Base-by-base conservation (phyloP, 2,888 invertebrate species). In the Cataglyphis cursor region DNA sequence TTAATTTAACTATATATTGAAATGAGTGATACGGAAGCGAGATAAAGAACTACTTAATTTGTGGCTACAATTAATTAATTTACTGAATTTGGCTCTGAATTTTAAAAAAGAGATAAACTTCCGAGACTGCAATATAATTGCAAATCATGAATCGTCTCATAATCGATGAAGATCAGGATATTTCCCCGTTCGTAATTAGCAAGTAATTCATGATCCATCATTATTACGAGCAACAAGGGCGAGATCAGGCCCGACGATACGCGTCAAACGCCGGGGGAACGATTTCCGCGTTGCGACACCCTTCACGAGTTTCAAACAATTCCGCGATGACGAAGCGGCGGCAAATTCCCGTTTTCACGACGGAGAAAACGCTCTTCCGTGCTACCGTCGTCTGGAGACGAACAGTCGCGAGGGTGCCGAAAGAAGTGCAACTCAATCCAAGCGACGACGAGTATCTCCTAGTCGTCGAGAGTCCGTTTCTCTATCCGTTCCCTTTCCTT, bases 361-460 rank as follows among this genome's bases (percentile, higher is more conserved):
- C 10, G 64, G 38, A 66, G 72, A 66, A 84, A 87, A 85, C 86
- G 81, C 70, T 89, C 84, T 80, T 74, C 54, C 73, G 68, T 18
- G 24, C 62, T 24, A 18, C 28, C 72, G 70, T 74, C 87, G 83
- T 65, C 88, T 68, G 88, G 84, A 86, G 90, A 88, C 88, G 87
- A 89, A 89, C 74, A 85, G 81, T 70, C 85, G 83, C 86, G 86
- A 89, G 90, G 51, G 41, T 28, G 31, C 31, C 44, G 31, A 54
- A 88, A 90, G 87, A 90, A 89, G 87, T 88, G 90, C 91, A 92
- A 91, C 88, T 90, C 85, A 85, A 91, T 90, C 85, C 88, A 68
- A 54, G 24, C 74, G 84, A 59, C 38, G 57, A 83, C 84, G 76
- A 85, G 84, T 72, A 72, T 66, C 44, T 61, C 80, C 70, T 21